These are phyloP conservation scores for Hyppa rectilinea DNA, from an alignment of 2,888 invertebrate genomes.

Conservation along the genomic window DNA sequence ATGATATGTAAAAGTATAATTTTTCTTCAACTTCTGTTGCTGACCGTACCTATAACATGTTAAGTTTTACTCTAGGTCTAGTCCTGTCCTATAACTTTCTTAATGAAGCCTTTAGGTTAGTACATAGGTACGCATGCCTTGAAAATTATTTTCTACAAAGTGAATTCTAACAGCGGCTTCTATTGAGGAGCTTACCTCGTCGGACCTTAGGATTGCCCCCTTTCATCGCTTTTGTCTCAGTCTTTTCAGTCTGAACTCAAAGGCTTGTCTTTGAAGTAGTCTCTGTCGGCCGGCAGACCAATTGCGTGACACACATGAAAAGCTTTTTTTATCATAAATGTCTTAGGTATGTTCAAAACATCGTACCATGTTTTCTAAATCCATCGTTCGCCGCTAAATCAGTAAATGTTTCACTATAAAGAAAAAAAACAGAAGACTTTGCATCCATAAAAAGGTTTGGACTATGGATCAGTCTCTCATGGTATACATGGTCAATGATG, in stretches of 20 bases:
- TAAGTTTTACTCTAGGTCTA: neutral
- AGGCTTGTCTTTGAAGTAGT: constrained; percentile 41
- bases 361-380: neutral
- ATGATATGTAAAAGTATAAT: neutral
- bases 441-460: too few relatives aligned
- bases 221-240: constrained; percentile 53
- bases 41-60: too few relatives aligned
- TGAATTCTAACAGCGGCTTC: constrained; percentile 29
- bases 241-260: constrained; percentile 47
- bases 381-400: neutral
- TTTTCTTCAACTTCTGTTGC: neutral
- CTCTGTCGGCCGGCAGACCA: constrained; percentile 9
- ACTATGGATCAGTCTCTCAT: too few relatives aligned
- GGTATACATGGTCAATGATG: too few relatives aligned
- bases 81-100: neutral
- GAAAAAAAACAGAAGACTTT: too few relatives aligned
- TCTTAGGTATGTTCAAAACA: neutral
- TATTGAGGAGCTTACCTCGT: constrained; percentile 32
- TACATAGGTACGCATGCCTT: constrained; percentile 3
- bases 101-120: constrained; percentile 3
- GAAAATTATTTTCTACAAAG: constrained; percentile 11
- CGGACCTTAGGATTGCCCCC: constrained; percentile 31
- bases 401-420: constrained; percentile 20
- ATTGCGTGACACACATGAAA: constrained; percentile 21
- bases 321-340: neutral